Percentiles rank a stretch among this genome's conserved stretches.
Conservation (phyloP, 1,140 invertebrate genomes). For the Mizuhopecten yessoensis region DNA sequence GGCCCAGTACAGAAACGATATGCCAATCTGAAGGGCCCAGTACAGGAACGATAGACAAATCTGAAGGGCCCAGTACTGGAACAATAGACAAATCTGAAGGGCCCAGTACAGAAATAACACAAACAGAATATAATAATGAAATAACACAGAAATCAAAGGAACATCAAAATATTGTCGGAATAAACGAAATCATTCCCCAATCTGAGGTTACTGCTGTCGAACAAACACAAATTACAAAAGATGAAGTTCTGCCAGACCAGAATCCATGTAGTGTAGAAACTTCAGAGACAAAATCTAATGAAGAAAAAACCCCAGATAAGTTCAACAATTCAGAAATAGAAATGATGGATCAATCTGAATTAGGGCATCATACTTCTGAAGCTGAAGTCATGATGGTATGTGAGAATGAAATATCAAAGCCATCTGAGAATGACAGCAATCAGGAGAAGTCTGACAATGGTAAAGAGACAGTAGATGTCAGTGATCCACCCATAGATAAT, state of each 20-base stretch:
- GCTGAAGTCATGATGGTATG: not conserved
- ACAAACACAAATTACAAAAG: not conserved
- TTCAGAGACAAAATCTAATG: not conserved
- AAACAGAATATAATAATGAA: not conserved
- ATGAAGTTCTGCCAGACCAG: not conserved
- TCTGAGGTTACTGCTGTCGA: not conserved
- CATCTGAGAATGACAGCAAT: not conserved
- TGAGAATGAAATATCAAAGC: not conserved
- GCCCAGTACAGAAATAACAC: not conserved
- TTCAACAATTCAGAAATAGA: not conserved
- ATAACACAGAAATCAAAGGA: not conserved
- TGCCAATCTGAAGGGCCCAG: not conserved
- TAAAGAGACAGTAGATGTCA: not conserved
- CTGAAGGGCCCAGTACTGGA: not conserved
- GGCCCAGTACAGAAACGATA: not conserved
- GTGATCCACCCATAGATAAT: not conserved
- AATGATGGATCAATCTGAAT: not conserved
- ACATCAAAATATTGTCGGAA: not conserved
- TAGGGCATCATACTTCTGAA: not conserved
- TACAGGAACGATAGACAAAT: not conserved
- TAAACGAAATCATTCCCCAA: not conserved
- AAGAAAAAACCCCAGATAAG: not conserved
- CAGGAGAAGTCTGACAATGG: not conserved
- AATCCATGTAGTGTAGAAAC: not conserved
- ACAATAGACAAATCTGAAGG: not conserved